Conservation (phyloP, 2,113 vertebrate genomes). For the Ariopsis seemanni region DNA sequence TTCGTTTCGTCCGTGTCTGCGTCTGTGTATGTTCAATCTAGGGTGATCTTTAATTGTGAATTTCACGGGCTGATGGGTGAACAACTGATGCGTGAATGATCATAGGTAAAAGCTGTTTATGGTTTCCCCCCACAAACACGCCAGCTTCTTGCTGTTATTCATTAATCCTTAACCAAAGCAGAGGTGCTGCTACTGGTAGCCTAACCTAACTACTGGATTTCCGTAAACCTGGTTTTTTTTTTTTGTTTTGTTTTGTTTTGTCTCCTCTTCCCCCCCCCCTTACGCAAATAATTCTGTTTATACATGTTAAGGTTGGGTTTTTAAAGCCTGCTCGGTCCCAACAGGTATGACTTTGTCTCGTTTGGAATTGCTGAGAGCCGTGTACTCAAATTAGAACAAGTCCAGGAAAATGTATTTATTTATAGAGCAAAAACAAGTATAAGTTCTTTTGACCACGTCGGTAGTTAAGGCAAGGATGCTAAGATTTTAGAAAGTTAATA, state of each 20-base stretch:
- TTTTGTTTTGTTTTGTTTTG: no score
- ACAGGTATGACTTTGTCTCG: slow-evolving; percentile 57
- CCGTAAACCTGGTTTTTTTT: neutral
- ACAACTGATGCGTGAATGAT: slow-evolving; percentile 29
- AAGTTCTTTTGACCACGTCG: no score
- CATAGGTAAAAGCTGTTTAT: slow-evolving; percentile 42
- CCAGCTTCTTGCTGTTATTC: slow-evolving; percentile 30
- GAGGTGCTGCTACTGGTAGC: neutral
- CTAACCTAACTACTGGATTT: slow-evolving; percentile 13
- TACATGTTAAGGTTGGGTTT: neutral
- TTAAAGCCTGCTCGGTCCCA: slow-evolving; percentile 29
- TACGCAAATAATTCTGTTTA: neutral
- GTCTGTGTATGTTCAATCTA: slow-evolving; percentile 8
- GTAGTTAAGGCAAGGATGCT: neutral
- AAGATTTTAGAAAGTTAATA: neutral
- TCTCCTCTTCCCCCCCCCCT: no score
- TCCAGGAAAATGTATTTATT: neutral
- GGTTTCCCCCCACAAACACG: slow-evolving; percentile 25
- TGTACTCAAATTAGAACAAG: slow-evolving; percentile 22
- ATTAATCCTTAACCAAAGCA: slow-evolving; percentile 39
- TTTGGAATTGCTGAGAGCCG: slow-evolving; percentile 35
- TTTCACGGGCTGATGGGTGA: slow-evolving; percentile 47
- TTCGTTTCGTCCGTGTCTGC: neutral
- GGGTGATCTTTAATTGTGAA: slow-evolving; percentile 47
- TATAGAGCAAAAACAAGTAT: neutral